Evolutionary conservation across 2,797 vertebrate species (phyloP).

Genomic region (Falco concolor): DNA sequence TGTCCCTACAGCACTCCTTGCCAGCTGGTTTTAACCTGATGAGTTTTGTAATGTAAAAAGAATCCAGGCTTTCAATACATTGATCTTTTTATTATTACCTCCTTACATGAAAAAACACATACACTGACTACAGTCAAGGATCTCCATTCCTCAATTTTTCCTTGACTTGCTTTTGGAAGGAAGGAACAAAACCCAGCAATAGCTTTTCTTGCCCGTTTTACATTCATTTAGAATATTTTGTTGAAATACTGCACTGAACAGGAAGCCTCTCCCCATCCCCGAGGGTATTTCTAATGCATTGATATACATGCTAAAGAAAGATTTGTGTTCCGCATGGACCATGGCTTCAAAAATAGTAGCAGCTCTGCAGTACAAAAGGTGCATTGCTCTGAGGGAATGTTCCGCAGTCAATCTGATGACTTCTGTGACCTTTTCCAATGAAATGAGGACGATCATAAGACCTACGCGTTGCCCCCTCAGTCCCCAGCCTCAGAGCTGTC

Average conservation of each 20-base stretch:
- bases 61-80: background rate
- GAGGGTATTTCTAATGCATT: background rate
- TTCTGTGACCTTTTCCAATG: background rate
- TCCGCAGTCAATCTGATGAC: slow-evolving; percentile 27
- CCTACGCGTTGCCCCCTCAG: background rate
- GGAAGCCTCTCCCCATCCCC: background rate
- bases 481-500: background rate
- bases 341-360: background rate
- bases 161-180: background rate
- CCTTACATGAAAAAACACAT: background rate
- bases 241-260: background rate
- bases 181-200: background rate
- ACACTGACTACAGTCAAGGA: background rate
- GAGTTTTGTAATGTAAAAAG: background rate
- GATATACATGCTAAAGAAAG: slow-evolving; percentile 32
- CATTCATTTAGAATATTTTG: background rate
- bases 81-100: background rate
- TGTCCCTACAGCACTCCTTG: background rate
- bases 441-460: slow-evolving; percentile 19
- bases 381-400: slow-evolving; percentile 5
- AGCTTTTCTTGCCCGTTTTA: background rate
- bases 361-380: slow-evolving; percentile 8
- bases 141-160: background rate
- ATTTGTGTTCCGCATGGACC: background rate
- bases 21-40: background rate